A percentile compares a stretch with the other conserved stretches of the same genome.
These are phyloP conservation scores for Iguana delicatissima DNA, from an alignment of 2,797 vertebrate genomes.

Conservation along the genomic window DNA sequence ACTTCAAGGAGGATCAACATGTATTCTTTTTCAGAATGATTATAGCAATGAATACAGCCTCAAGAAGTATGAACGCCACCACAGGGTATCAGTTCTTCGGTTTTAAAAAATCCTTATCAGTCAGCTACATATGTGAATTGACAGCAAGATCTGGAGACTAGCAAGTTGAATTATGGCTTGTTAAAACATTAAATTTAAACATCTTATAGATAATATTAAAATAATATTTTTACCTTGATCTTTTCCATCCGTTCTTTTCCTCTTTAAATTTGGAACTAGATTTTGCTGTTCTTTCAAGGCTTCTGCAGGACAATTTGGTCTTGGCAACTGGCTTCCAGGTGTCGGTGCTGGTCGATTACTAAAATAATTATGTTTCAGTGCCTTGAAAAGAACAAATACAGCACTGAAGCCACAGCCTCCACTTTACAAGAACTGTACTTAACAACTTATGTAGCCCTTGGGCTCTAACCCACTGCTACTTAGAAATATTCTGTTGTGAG, in stretches of 20 bases:
- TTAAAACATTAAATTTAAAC: neutral
- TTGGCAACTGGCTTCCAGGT: constrained; percentile 90
- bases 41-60: neutral
- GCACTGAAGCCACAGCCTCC: neutral
- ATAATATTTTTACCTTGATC: constrained; percentile 86
- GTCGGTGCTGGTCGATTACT: constrained; percentile 93
- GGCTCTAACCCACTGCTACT: neutral
- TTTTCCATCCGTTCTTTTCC: constrained; percentile 86
- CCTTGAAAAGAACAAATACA: constrained; percentile 78
- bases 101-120: neutral
- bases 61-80: neutral
- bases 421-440: neutral
- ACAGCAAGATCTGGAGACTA: neutral
- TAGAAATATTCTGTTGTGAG: neutral
- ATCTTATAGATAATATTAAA: neutral
- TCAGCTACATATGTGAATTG: neutral
- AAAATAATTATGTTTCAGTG: constrained; percentile 93
- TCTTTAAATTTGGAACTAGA: constrained; percentile 84
- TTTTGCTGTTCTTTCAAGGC: constrained; percentile 90
- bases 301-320: constrained; percentile 91
- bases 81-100: neutral
- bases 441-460: neutral
- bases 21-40: neutral
- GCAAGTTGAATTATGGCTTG: neutral
- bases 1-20: neutral